Base-by-base conservation (phyloP, 2,888 invertebrate species). In the Beris morrisii region DNA sequence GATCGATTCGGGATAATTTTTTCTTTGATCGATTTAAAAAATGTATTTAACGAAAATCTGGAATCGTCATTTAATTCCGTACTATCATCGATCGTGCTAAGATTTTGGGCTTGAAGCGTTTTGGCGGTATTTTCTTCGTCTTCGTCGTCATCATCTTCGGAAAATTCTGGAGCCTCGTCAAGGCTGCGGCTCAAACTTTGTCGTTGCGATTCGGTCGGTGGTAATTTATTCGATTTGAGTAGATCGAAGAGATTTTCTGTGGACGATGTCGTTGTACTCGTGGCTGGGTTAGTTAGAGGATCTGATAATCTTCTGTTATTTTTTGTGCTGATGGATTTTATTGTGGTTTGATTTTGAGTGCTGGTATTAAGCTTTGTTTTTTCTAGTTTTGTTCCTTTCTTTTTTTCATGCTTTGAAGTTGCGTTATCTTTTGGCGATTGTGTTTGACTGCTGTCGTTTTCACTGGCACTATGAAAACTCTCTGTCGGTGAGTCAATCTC, bases 31-130 rank as follows among this genome's bases (percentile, higher is more conserved):
- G 55, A 45, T 48, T 65, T 55, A 28, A 65, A 65, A 46, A 65
- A 65, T 22, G 64, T 65, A 28, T 65, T 65, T 22, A 65, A 22
- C 2, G 64, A 65, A 22, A 65, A 65, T 28, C 56, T 30, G 12
- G 55, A 45, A 46, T 64, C 61, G 15, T 61, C 32, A n/a, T 32
- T 52, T 5, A 50, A 61, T n/a, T 38, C 38, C 38, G 38, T 7
- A 38, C 9, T 9, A 38, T 38, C 38, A 3, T 38, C 9, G 2
- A 38, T 7, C 9, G 5, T 9, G 9, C 7, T 7, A 22, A 3
- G 3, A 22, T 22, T 22, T 22, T 22, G 59, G 59, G 3, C 32
- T 48, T 5, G 46, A 15, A 30, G 48, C 32, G 4, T 11, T n/a
- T 59, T n/a, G 22, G 22, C 22, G 22, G 22, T 31, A 4, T 52